Evolutionary conservation across 2,888 invertebrate species (phyloP).

Genomic region (Xiphydria camelus): DNA sequence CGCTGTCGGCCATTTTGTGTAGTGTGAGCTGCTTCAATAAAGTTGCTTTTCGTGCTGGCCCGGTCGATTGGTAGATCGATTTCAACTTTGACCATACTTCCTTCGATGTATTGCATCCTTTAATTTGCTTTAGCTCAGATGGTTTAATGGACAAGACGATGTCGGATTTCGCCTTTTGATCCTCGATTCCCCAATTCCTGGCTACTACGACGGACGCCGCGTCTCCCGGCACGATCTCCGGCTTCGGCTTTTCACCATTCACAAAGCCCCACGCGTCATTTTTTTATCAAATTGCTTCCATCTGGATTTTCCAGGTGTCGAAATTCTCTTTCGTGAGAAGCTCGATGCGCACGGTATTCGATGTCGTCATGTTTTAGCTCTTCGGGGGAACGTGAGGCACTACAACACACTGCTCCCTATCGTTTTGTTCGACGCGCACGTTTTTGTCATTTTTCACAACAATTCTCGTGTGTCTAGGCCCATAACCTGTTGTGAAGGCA

Average conservation of each 20-base stretch:
- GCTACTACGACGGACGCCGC: neutral
- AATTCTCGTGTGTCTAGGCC: neutral
- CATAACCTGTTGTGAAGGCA: constrained; percentile 1
- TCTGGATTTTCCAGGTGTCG: constrained; percentile 14
- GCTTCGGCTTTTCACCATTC: constrained; percentile 8
- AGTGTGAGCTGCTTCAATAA: constrained; percentile 46
- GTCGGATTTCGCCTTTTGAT: constrained; percentile 10
- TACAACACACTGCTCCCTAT: no score
- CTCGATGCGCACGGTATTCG: constrained; percentile 11
- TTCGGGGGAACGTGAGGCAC: no score
- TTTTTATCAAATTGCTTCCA: constrained; percentile 9
- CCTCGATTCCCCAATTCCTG: neutral
- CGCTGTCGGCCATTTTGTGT: constrained; percentile 39
- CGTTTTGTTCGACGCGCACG: neutral
- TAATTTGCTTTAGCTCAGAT: neutral
- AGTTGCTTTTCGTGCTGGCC: constrained; percentile 49
- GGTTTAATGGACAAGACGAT: constrained; percentile 12
- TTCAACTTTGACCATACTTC: constrained; percentile 11
- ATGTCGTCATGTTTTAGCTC: neutral
- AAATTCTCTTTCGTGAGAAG: constrained; percentile 12
- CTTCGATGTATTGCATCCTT: neutral
- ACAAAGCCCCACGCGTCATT: constrained; percentile 8
- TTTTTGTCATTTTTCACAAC: neutral
- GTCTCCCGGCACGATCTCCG: constrained; percentile 5
- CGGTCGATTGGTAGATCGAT: constrained; percentile 27